phyloP scores from a whole-genome alignment of 2,113 vertebrate species.

The Cavia porcellus region DNA sequence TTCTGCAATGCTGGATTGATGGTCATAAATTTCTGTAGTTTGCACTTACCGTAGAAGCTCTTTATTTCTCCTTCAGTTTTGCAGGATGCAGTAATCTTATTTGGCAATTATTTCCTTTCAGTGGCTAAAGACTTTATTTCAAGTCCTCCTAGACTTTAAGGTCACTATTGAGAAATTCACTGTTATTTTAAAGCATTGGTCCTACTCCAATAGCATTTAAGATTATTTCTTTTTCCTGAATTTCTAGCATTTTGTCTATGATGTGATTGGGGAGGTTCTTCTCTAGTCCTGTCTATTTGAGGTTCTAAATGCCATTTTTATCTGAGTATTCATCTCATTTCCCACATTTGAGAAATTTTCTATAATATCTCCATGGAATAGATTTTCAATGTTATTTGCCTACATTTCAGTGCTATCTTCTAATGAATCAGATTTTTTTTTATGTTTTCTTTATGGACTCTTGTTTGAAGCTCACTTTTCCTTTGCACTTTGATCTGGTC shows the following conservation, averaged over 20 bases:
- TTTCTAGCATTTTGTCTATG: neutral
- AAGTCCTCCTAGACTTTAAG: neutral
- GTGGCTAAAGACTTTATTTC: neutral
- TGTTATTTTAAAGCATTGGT: neutral
- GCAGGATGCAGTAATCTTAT: neutral
- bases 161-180: neutral
- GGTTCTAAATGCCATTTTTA: neutral
- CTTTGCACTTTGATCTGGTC: neutral
- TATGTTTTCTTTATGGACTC: neutral
- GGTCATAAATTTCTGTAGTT: neutral
- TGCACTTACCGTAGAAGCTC: neutral
- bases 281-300: neutral
- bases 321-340: neutral
- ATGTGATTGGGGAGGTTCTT: neutral
- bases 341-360: neutral
- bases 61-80: neutral
- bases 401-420: neutral
- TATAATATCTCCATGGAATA: neutral
- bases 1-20: neutral
- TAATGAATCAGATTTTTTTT: neutral
- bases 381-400: neutral
- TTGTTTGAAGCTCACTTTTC: neutral
- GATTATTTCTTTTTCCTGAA: neutral
- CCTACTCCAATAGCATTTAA: neutral
- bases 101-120: neutral